Conservation (phyloP, 2,888 invertebrate genomes). For the Cancer borealis region DNA sequence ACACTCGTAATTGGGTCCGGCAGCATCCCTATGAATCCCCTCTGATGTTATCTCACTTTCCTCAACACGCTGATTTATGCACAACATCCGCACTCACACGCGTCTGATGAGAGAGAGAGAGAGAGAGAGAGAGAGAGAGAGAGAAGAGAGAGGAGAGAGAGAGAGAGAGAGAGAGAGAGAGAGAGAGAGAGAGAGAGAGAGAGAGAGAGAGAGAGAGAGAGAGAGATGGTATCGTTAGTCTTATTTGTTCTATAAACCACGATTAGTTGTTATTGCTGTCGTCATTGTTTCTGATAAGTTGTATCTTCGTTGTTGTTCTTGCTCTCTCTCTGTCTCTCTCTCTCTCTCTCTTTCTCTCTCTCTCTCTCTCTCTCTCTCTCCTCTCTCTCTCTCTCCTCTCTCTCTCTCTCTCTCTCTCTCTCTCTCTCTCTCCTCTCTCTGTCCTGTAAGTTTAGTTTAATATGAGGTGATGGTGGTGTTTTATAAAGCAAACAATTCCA, state of each 20-base stretch:
- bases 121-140: conserved; percentile 28
- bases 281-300: background rate
- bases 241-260: conserved; percentile 7
- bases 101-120: background rate
- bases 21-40: background rate
- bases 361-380: background rate
- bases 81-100: background rate
- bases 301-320: background rate
- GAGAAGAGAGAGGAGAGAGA: conserved; percentile 20
- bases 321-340: background rate
- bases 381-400: background rate
- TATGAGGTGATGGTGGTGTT: too few species aligned
- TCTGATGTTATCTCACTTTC: conserved; percentile 21
- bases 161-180: background rate
- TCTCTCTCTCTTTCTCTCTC: background rate
- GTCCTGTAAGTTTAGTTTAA: background rate
- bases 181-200: background rate
- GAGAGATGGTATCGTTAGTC: background rate
- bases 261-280: background rate
- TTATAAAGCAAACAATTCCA: too few species aligned
- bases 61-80: conserved; percentile 29
- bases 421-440: background rate
- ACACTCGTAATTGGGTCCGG: conserved; percentile 39
- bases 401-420: background rate
- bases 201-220: background rate